A percentile compares a stretch with the other conserved stretches of the same genome.
Conservation (phyloP, 2,888 invertebrate species). For the Drosophila formosana region DNA sequence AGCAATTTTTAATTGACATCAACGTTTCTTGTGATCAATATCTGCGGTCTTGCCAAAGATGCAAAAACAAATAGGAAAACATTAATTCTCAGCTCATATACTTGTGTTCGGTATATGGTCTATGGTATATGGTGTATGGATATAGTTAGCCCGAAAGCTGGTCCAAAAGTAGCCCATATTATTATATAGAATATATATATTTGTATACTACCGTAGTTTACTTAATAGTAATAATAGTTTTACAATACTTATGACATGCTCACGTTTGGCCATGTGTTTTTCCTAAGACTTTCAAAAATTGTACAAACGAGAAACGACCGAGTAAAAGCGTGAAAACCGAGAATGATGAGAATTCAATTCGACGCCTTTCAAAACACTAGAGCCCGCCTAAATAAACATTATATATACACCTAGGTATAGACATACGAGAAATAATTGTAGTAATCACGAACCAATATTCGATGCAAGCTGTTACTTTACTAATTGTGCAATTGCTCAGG, state of each 20-base stretch:
- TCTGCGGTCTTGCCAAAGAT: constrained; percentile 78
- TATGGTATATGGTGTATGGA: constrained; percentile 2
- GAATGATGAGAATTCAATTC: constrained; percentile 26
- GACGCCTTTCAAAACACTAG: constrained; percentile 51
- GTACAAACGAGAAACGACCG: constrained; percentile 39
- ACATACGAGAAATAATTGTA: constrained; percentile 29
- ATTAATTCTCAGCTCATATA: constrained; percentile 37
- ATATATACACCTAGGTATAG: constrained; percentile 41
- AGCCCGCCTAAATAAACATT: constrained; percentile 62
- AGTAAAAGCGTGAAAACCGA: constrained; percentile 8
- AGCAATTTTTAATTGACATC: constrained; percentile 12
- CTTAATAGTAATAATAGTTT: constrained; percentile 20
- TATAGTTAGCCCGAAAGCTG: constrained; percentile 9
- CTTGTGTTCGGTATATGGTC: constrained; percentile 13
- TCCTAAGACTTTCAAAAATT: constrained; percentile 42
- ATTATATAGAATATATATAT: constrained; percentile 6
- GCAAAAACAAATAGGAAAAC: constrained; percentile 21
- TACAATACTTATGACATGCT: constrained; percentile 30
- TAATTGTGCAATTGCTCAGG: constrained; percentile 53
- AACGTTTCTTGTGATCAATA: constrained; percentile 70
- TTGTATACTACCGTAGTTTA: constrained; percentile 25
- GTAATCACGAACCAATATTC: constrained; percentile 50
- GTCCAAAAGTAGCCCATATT: constrained; percentile 27
- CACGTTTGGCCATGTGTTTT: constrained; percentile 46
- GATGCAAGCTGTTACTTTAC: constrained; percentile 32